phyloP scores from a whole-genome alignment of 2,888 invertebrate species.

The Morinoia aosen region DNA sequence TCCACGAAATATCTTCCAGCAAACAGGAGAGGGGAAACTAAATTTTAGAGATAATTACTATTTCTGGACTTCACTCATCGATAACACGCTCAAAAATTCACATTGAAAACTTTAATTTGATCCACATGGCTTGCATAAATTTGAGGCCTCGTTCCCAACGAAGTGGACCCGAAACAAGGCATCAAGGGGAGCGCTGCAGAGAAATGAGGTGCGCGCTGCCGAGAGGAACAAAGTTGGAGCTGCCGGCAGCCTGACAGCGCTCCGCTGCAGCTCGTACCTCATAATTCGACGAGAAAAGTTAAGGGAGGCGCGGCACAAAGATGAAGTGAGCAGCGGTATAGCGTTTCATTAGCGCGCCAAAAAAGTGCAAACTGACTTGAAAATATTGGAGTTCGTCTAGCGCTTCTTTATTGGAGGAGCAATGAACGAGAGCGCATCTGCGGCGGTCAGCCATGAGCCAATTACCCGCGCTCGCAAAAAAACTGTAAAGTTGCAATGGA shows the following conservation, averaged over 20 bases:
- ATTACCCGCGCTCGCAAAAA: not conserved
- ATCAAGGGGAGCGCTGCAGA: not conserved
- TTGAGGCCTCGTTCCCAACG: too few species aligned
- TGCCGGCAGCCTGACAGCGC: not conserved
- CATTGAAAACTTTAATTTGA: too few species aligned
- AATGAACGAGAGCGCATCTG: not conserved
- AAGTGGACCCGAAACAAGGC: not conserved
- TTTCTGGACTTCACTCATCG: too few species aligned
- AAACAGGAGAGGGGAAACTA: too few species aligned
- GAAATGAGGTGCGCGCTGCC: not conserved
- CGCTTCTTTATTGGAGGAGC: not conserved
- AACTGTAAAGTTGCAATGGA: not conserved
- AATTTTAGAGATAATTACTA: too few species aligned
- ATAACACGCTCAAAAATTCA: too few species aligned
- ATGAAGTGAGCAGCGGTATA: not conserved
- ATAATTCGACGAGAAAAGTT: constrained; percentile 10
- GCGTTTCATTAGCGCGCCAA: constrained; percentile 6
- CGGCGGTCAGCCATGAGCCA: not conserved
- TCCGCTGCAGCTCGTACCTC: not conserved
- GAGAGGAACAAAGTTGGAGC: not conserved
- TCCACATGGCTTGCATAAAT: too few species aligned
- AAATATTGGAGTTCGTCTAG: not conserved
- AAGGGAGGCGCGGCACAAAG: not conserved
- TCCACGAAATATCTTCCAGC: too few species aligned
- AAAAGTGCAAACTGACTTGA: constrained; percentile 12